Conservation (phyloP, 2,888 invertebrate genomes). For the Hirtodrosophila cameraria region DNA sequence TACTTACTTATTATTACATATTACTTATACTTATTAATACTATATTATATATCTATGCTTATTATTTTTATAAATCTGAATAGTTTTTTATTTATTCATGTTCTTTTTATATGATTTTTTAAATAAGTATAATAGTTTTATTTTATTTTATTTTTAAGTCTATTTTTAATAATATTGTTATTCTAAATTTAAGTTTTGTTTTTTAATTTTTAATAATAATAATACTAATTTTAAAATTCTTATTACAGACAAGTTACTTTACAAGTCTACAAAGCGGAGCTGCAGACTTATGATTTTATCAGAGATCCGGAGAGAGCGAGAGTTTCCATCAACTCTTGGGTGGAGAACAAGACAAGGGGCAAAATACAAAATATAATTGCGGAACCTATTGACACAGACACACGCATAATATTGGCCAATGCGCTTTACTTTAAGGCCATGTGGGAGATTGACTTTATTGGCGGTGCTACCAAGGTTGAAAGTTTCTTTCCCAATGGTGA, state of each 20-base stretch:
- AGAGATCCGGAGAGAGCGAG: conserved; percentile 82
- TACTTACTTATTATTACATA: too few relatives aligned
- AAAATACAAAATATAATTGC: conserved; percentile 86
- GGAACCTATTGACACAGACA: conserved; percentile 84
- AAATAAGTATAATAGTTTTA: too few relatives aligned
- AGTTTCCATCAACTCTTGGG: conserved; percentile 86
- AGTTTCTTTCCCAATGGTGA: conserved; percentile 85
- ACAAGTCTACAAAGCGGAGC: conserved; percentile 85
- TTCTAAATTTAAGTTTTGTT: too few relatives aligned
- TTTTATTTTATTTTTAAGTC: too few relatives aligned
- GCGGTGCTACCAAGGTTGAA: conserved; percentile 83
- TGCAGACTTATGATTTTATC: conserved; percentile 85
- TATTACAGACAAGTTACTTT: conserved; percentile 81
- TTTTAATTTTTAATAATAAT: too few relatives aligned
- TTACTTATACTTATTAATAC: too few relatives aligned
- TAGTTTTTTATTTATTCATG: too few relatives aligned
- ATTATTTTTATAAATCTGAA: too few relatives aligned
- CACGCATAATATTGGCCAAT: conserved; percentile 87
- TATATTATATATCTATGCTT: too few relatives aligned
- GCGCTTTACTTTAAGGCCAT: conserved; percentile 87
- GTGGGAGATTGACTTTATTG: conserved; percentile 88
- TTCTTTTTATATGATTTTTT: too few relatives aligned
- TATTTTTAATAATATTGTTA: too few relatives aligned
- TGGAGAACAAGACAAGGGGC: conserved; percentile 85
- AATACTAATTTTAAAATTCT: neutral